phyloP scores from a whole-genome alignment of 2,113 vertebrate species.

The Probosciger aterrimus region DNA sequence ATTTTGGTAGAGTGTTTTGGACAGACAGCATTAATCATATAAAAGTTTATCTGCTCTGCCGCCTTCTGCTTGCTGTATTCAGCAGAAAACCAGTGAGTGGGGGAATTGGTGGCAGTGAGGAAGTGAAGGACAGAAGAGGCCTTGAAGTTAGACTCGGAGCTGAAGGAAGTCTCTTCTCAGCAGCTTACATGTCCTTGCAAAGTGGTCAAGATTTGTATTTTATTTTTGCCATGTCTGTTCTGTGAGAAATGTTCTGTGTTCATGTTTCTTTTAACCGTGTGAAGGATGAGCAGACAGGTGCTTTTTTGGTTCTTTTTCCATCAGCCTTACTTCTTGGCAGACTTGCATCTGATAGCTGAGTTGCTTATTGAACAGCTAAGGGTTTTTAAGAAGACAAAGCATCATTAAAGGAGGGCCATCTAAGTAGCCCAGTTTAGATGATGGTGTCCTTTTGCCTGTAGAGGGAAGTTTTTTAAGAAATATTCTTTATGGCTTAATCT shows the following conservation, averaged over 20 bases:
- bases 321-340: background rate
- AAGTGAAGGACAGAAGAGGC: background rate
- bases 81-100: background rate
- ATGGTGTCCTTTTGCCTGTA: background rate
- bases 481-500: background rate
- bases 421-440: background rate
- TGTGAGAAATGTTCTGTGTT: accelerated
- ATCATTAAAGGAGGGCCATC: accelerated
- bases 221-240: background rate
- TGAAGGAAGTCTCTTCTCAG: background rate
- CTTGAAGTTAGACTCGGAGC: background rate
- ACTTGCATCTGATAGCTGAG: background rate
- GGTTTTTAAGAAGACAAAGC: background rate
- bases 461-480: background rate
- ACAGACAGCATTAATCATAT: background rate
- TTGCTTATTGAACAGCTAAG: background rate
- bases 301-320: background rate
- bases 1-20: background rate
- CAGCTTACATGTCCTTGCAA: background rate
- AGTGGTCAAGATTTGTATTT: background rate
- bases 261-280: background rate
- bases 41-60: background rate
- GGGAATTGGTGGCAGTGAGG: background rate
- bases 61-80: background rate
- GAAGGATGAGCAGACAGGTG: background rate